Percentiles rank a stretch among this genome's conserved stretches.
phyloP scores from a whole-genome alignment of 2,113 vertebrate genomes.

The Trematocara marginatum region DNA sequence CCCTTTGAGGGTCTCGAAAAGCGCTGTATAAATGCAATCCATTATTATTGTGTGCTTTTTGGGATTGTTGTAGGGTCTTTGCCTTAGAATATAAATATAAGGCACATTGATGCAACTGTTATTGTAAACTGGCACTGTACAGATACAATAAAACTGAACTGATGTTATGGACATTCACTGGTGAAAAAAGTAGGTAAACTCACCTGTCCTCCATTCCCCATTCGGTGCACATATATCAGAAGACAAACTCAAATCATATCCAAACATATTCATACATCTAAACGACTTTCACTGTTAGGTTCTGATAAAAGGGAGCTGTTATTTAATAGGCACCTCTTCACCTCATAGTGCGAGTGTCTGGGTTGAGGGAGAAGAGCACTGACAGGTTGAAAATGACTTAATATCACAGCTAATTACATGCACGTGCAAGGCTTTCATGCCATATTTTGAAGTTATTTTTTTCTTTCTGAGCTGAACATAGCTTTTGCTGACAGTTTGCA shows the following conservation, averaged over 20 bases:
- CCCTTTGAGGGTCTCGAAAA: not conserved
- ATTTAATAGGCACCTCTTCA: conserved; percentile 8
- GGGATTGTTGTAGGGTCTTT: not conserved
- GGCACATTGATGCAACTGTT: not conserved
- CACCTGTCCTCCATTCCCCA: not conserved
- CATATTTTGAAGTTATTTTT: not conserved
- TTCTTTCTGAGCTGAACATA: not conserved
- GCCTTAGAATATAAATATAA: not conserved
- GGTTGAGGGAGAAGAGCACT: not conserved
- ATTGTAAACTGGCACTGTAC: not conserved
- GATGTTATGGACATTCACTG: not conserved
- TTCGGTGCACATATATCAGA: not conserved
- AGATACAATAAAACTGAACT: not conserved
- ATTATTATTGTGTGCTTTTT: not conserved
- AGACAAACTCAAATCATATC: not conserved
- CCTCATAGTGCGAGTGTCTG: not conserved
- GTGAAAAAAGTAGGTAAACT: not conserved
- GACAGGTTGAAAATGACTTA: conserved; percentile 45
- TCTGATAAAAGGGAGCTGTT: conserved; percentile 12
- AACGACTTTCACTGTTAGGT: not conserved
- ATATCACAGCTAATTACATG: conserved; percentile 52
- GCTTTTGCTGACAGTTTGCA: conserved; percentile 44
- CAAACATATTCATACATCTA: not conserved
- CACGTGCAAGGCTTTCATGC: conserved; percentile 8
- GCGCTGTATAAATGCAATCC: accelerated